phyloP scores from a whole-genome alignment of 2,888 invertebrate genomes.

The Ophion costatus region DNA sequence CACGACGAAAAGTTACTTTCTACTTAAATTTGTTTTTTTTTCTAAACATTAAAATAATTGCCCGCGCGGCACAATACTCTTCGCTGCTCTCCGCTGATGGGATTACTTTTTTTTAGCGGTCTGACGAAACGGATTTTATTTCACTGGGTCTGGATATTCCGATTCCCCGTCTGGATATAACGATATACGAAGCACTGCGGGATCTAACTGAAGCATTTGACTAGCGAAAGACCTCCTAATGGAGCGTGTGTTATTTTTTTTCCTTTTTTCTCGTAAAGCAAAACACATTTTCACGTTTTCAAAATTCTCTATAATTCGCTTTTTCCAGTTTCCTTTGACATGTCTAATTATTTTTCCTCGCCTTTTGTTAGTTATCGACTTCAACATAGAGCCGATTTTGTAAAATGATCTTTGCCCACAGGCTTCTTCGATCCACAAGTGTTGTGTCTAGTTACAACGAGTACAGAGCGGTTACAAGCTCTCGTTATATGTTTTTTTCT shows the following conservation, averaged over 20 bases:
- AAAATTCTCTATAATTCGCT: constrained; percentile 51
- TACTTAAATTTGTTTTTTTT: background rate
- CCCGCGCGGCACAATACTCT: background rate
- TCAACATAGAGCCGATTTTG: background rate
- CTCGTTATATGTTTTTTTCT: constrained; percentile 1
- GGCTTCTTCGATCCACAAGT: background rate
- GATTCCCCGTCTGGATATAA: no score
- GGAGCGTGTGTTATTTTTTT: constrained; percentile 22
- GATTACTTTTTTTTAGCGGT: background rate
- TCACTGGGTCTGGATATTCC: constrained; percentile 21
- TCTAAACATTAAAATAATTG: background rate
- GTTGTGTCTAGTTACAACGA: constrained; percentile 13
- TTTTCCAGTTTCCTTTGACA: constrained; percentile 38
- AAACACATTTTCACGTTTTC: constrained; percentile 54
- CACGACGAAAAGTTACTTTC: background rate
- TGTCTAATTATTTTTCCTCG: background rate
- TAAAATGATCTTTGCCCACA: constrained; percentile 12
- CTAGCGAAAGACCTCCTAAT: constrained; percentile 44
- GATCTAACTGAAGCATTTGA: constrained; percentile 30
- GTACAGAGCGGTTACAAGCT: constrained; percentile 4
- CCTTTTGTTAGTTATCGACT: background rate
- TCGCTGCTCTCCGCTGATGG: background rate
- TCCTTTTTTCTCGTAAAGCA: constrained; percentile 37
- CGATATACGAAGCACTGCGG: background rate
- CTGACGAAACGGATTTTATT: constrained; percentile 35